Evolutionary conservation across 1,140 invertebrate species (phyloP).

Genomic region (Dufourea novaeangliae): DNA sequence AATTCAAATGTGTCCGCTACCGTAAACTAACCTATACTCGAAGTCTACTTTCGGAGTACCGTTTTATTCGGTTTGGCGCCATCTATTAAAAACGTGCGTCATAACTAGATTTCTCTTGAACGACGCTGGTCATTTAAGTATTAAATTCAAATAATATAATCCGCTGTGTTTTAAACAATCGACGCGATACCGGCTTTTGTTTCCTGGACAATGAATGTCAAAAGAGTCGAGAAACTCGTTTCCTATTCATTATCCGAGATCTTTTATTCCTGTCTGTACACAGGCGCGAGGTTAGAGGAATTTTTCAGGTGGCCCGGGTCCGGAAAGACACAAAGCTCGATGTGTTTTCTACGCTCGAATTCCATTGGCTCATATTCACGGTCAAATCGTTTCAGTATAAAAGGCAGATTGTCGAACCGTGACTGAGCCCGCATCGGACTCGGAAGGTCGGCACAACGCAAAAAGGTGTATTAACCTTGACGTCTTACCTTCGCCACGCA

Average conservation of each 20-base stretch:
- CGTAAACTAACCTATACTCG: too few species aligned
- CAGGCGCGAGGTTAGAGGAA: not conserved
- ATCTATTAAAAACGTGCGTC: too few species aligned
- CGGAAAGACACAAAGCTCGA: slow-evolving; percentile 19
- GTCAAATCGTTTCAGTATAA: slow-evolving; percentile 62
- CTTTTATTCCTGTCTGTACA: not conserved
- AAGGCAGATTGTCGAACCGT: slow-evolving; percentile 64
- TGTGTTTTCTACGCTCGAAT: slow-evolving; percentile 52
- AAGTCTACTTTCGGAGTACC: too few species aligned
- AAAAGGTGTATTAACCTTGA: slow-evolving; percentile 69
- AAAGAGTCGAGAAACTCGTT: too few species aligned
- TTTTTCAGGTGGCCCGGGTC: not conserved
- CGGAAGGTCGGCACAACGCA: slow-evolving; percentile 62
- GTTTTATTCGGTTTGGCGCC: too few species aligned
- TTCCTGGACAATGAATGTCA: too few species aligned
- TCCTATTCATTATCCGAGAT: not conserved
- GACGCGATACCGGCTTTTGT: too few species aligned
- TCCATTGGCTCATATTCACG: slow-evolving; percentile 60
- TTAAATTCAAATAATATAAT: too few species aligned
- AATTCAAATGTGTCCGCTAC: too few species aligned
- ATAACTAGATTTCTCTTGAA: not conserved
- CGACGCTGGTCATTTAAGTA: too few species aligned
- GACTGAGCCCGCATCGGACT: slow-evolving; percentile 63
- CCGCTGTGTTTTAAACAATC: too few species aligned
- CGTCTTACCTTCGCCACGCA: slow-evolving; percentile 53